Conservation (phyloP, 2,888 invertebrate genomes). For the Epistrophella euchroma region DNA sequence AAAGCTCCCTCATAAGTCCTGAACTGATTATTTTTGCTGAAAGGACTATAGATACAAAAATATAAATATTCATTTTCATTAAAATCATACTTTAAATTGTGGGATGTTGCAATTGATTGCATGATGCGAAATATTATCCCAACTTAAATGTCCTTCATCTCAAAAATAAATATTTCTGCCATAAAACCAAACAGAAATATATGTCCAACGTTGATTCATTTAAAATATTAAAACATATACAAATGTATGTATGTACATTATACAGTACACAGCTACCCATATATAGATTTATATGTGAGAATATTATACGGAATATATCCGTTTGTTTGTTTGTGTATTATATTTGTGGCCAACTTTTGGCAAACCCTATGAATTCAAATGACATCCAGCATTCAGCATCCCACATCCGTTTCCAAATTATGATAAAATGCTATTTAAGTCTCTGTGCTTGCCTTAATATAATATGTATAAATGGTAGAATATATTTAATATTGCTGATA, state of each 20-base stretch:
- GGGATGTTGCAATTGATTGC: conserved; percentile 12
- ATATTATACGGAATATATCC: conserved; percentile 14
- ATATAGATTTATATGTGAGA: conserved; percentile 9
- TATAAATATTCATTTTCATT: conserved; percentile 5
- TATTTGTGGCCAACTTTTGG: conserved; percentile 42
- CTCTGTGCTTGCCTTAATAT: conserved; percentile 1
- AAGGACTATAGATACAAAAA: too few species aligned
- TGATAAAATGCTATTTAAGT: conserved; percentile 61
- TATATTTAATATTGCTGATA: not conserved
- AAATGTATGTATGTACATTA: too few species aligned
- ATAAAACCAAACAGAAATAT: conserved; percentile 8
- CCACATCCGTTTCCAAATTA: conserved; percentile 65
- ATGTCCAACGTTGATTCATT: conserved; percentile 18
- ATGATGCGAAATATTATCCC: conserved; percentile 3
- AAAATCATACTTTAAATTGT: conserved; percentile 1
- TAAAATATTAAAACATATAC: not conserved
- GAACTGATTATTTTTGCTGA: too few species aligned
- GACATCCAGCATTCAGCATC: conserved; percentile 44
- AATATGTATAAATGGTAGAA: not conserved
- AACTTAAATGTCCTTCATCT: conserved; percentile 13
- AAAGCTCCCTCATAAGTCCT: too few species aligned
- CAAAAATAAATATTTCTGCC: conserved; percentile 28
- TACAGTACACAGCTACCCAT: too few species aligned
- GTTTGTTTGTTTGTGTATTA: conserved; percentile 18
- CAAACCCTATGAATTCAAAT: conserved; percentile 55